Evolutionary conservation across 1,140 invertebrate species (phyloP).

Genomic region (Drosophila simulans): DNA sequence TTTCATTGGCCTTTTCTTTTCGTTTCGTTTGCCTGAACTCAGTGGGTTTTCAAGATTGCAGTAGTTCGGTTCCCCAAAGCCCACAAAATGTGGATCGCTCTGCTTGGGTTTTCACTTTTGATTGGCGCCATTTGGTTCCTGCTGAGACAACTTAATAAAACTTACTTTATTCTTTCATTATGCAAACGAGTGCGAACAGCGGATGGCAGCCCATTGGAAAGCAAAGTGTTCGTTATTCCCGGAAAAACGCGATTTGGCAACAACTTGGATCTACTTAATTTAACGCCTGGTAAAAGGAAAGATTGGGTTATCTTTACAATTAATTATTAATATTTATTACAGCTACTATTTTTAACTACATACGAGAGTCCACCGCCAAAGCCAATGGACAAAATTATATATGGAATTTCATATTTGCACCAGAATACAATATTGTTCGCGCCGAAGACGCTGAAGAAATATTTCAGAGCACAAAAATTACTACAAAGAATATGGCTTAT

Average conservation of each 20-base stretch:
- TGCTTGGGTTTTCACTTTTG: constrained; percentile 24
- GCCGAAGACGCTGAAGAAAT: constrained; percentile 74
- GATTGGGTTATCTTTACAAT: background rate
- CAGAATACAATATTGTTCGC: constrained; percentile 66
- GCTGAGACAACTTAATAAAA: constrained; percentile 43
- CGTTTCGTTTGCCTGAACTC: background rate
- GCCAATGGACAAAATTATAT: constrained; percentile 54
- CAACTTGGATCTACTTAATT: constrained; percentile 65
- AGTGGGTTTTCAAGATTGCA: background rate
- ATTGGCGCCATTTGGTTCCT: constrained; percentile 28
- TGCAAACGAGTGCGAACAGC: constrained; percentile 47
- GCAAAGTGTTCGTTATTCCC: constrained; percentile 49
- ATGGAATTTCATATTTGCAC: constrained; percentile 49
- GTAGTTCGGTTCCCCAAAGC: background rate
- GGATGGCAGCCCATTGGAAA: constrained; percentile 64
- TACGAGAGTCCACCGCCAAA: constrained; percentile 30
- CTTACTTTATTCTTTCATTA: constrained; percentile 56
- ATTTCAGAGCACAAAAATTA: constrained; percentile 65
- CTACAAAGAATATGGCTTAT: constrained; percentile 76
- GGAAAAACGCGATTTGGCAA: constrained; percentile 72
- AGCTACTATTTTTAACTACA: constrained; percentile 54
- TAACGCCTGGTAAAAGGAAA: constrained; percentile 47
- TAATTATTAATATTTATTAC: too few relatives aligned
- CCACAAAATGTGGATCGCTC: constrained; percentile 25
- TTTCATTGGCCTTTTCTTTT: background rate